Conservation (phyloP, 2,113 vertebrate species). For the Muntiacus reevesi region DNA sequence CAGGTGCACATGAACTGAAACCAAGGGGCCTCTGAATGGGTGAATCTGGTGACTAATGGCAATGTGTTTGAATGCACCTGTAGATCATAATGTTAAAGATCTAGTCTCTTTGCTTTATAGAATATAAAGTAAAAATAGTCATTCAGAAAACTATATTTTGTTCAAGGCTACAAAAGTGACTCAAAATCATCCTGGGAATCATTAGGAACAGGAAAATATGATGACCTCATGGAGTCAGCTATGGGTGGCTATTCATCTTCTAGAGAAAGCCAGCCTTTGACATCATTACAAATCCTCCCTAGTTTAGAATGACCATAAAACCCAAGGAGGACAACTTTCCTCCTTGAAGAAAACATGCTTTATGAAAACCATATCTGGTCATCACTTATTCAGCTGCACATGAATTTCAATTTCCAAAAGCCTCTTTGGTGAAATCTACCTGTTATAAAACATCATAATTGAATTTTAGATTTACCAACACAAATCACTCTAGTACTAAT, state of each 20-base stretch:
- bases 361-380: not conserved
- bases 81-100: not conserved
- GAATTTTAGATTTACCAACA: conserved; percentile 37
- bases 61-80: not conserved
- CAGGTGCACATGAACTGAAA: not conserved
- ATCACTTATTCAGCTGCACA: not conserved
- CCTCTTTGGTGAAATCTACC: not conserved
- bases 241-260: not conserved
- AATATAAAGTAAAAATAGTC: not conserved
- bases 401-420: not conserved
- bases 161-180: not conserved
- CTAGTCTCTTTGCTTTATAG: not conserved
- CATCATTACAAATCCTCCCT: not conserved
- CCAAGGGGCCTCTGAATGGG: not conserved
- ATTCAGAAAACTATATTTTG: conserved; percentile 7
- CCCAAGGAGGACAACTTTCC: not conserved
- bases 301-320: not conserved
- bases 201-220: not conserved
- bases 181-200: not conserved
- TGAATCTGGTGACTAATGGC: not conserved
- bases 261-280: not conserved
- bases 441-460: conserved; percentile 11
- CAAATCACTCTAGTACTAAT: not conserved
- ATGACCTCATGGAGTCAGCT: not conserved
- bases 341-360: not conserved